Evolutionary conservation across 2,113 vertebrate species (phyloP), one percentile per base, ranked within the genome.

Genomic region (Propithecus coquereli): DNA sequence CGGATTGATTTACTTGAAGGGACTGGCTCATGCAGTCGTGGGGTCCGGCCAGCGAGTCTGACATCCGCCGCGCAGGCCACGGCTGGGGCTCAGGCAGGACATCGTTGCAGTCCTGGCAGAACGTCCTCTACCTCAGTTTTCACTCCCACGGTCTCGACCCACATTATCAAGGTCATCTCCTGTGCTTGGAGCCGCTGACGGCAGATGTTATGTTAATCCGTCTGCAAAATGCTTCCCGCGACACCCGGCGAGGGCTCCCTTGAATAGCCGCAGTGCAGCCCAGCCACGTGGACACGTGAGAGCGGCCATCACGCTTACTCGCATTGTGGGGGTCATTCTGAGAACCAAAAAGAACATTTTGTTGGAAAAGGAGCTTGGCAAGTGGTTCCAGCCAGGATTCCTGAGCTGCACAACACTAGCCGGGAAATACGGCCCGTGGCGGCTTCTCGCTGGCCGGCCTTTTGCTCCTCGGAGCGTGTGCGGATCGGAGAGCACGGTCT

Each of bases 1-100:
- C 1, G 3, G 54, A 57, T 18, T 18, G 22, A 43, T 16, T 27
- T 16, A 45, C 40, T 45, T 16, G 16, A 16, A 45, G 13, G 71
- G 45, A 30, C 16, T 16, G 71, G 71, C 71, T 74, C 27, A 27
- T 45, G 40, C 25, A 27, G 27, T 8, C 14, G 20, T 25, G 70
- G 25, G 40, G 25, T 45, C 40, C 7, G 43, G 23, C 71, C 4
- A 40, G 40, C 13, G 30, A 27, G 12, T 30, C 71, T 74, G 43
- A 45, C 14, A 30, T 27, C 13, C 1, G 1, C 6, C 8, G 6
- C 13, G 40, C 13, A 8, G 11, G 25, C 37, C 20, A 12, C 8
- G 6, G 61, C 37, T 40, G 45, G 40, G 40, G 30, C 43, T 0
- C 25, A 8, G 61, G 71, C 25, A 43, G 70, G 70, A 16, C 5